Conservation (phyloP, 2,113 vertebrate species). For the Dromiciops gliroides region DNA sequence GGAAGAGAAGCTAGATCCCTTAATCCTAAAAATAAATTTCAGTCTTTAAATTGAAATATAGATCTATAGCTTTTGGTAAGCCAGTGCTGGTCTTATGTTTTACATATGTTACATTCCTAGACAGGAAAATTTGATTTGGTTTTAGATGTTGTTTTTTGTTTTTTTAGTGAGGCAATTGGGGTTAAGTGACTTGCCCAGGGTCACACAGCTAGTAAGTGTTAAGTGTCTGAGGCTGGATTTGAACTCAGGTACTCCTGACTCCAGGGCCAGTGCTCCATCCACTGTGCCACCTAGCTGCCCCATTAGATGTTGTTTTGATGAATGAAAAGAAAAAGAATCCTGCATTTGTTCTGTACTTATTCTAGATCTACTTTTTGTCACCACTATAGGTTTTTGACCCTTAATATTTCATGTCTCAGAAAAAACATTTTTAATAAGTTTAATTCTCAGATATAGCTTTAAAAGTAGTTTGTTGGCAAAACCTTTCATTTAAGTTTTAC, state of each 20-base stretch:
- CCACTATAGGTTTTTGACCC: background rate
- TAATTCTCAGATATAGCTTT: background rate
- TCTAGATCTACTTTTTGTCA: too few relatives aligned
- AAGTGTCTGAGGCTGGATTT: too few relatives aligned
- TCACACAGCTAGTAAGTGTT: too few relatives aligned
- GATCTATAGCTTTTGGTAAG: background rate
- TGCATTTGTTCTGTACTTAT: background rate
- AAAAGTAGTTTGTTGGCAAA: background rate
- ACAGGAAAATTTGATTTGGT: background rate
- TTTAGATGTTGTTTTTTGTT: conserved; percentile 9
- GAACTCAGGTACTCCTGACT: too few relatives aligned
- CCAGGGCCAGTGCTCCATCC: too few relatives aligned
- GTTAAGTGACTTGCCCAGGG: too few relatives aligned
- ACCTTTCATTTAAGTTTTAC: background rate
- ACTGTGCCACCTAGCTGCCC: too few relatives aligned
- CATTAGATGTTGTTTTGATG: background rate
- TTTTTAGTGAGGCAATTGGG: too few relatives aligned
- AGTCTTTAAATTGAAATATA: background rate
- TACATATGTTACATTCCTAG: conserved; percentile 42
- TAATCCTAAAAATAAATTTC: background rate
- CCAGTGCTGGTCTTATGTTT: background rate
- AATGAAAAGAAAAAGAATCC: background rate
- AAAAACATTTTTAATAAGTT: background rate
- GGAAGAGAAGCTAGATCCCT: background rate
- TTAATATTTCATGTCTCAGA: background rate